phyloP scores from a whole-genome alignment of 2,797 vertebrate species.

The Coilia nasus region DNA sequence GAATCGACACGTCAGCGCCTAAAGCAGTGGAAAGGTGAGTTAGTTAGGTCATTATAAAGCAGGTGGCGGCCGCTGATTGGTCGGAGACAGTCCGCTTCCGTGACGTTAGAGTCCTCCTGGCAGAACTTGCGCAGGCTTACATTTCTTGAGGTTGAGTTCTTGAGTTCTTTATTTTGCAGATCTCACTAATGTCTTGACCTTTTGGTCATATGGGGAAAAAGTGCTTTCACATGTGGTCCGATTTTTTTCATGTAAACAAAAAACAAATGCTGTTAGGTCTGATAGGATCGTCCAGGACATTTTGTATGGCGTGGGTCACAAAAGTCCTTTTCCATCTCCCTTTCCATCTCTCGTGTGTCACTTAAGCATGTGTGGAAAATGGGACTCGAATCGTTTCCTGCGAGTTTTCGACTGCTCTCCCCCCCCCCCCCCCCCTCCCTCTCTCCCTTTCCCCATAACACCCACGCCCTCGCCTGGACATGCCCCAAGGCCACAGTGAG shows the following conservation, averaged over 20 bases:
- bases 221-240: slow-evolving; percentile 1
- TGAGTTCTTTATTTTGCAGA: background rate
- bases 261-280: background rate
- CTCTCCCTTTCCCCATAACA: background rate
- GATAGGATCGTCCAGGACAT: slow-evolving; percentile 5
- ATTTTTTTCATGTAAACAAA: background rate
- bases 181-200: background rate
- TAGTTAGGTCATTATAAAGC: too few relatives aligned
- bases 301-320: background rate
- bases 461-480: background rate
- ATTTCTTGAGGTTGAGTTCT: too few relatives aligned
- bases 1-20: too few relatives aligned
- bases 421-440: background rate
- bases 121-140: too few relatives aligned
- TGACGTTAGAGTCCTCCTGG: too few relatives aligned
- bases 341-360: background rate
- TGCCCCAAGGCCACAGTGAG: background rate
- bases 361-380: slow-evolving; percentile 45
- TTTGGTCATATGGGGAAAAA: background rate
- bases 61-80: too few relatives aligned
- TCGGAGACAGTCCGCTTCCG: too few relatives aligned
- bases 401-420: background rate
- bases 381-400: background rate
- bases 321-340: slow-evolving; percentile 1
- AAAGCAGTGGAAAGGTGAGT: too few relatives aligned